A percentile compares a stretch with the other conserved stretches of the same genome.
phyloP scores from a whole-genome alignment of 2,888 invertebrate species.

The Holacanthella duospinosa region DNA sequence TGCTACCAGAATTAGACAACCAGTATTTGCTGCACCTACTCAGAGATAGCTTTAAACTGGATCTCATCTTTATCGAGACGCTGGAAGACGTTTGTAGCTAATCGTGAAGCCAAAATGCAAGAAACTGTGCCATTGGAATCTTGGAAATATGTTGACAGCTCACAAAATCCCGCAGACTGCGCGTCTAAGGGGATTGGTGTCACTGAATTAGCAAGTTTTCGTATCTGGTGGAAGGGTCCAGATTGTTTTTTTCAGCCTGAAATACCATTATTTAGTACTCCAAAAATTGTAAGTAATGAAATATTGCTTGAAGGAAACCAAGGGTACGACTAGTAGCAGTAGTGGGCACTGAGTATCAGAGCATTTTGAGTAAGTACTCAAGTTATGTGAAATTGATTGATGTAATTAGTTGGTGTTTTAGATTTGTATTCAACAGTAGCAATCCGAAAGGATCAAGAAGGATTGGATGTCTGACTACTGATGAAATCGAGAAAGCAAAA shows the following conservation, averaged over 20 bases:
- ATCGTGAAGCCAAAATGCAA: constrained; percentile 24
- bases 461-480: neutral
- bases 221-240: neutral
- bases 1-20: neutral
- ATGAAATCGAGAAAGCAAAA: neutral
- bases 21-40: constrained; percentile 9
- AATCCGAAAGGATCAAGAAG: too few species aligned
- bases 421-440: too few species aligned
- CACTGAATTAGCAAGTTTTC: neutral
- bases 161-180: neutral
- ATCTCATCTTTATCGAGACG: constrained; percentile 9
- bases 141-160: neutral
- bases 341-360: too few species aligned
- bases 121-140: constrained; percentile 6
- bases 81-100: constrained; percentile 29
- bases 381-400: too few species aligned
- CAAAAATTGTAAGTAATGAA: too few species aligned
- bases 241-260: neutral
- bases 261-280: neutral
- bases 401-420: too few species aligned
- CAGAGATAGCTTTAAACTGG: constrained; percentile 22
- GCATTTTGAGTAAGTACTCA: too few species aligned
- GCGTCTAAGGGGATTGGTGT: neutral
- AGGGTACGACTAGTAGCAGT: too few species aligned
- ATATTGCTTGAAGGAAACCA: too few species aligned